These are phyloP conservation scores for Encarsia formosa DNA, from an alignment of 2,888 invertebrate genomes.

Conservation along the genomic window DNA sequence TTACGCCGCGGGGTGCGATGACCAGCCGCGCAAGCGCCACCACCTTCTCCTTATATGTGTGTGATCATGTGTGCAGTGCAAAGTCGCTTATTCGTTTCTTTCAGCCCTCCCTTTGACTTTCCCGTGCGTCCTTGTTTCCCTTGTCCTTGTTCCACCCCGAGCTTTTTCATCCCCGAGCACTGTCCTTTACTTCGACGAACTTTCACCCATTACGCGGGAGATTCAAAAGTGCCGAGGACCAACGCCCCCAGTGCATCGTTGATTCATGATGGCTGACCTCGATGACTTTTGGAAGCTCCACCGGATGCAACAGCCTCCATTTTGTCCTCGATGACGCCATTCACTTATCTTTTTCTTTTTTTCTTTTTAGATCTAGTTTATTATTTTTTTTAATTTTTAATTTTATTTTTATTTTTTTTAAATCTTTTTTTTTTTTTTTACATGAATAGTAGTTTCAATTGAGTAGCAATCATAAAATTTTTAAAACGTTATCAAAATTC, in stretches of 20 bases:
- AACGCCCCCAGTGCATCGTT: constrained; percentile 12
- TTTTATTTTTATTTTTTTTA: constrained; percentile 2
- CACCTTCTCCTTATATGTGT: not conserved
- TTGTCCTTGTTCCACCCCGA: constrained; percentile 1
- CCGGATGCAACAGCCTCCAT: constrained; percentile 17
- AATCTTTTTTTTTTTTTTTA: not conserved
- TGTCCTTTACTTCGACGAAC: too few species aligned
- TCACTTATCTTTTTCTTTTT: too few species aligned
- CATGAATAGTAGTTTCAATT: not conserved
- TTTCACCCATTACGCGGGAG: not conserved
- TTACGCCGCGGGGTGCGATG: constrained; percentile 9
- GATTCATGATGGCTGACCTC: constrained; percentile 23
- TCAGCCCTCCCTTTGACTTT: constrained; percentile 7
- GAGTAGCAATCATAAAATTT: too few species aligned
- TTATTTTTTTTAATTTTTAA: not conserved
- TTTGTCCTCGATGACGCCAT: constrained; percentile 16
- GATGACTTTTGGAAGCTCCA: constrained; percentile 11
- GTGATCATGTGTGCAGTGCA: not conserved
- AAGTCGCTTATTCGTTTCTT: constrained; percentile 24
- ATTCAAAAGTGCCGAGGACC: constrained; percentile 7
- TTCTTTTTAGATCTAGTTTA: not conserved
- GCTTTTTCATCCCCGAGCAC: too few species aligned
- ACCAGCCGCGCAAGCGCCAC: not conserved
- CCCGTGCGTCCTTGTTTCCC: constrained; percentile 11
- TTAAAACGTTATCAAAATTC: too few species aligned